Evolutionary conservation across 2,888 invertebrate species (phyloP).

Genomic region (Drosophila neoperkinsi): DNA sequence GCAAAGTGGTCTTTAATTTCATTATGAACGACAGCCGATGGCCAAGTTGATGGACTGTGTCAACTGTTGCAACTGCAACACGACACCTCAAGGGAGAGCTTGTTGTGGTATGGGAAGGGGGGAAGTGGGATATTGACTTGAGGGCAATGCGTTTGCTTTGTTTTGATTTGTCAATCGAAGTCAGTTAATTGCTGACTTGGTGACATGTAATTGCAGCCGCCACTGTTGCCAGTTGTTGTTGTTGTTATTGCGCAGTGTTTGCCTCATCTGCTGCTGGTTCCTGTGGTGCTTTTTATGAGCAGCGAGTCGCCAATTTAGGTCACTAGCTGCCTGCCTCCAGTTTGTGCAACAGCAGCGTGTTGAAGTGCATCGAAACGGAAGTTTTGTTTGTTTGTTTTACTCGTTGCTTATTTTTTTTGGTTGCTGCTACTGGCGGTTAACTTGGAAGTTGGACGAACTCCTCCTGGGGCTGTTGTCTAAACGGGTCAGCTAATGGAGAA

Average conservation of each 20-base stretch:
- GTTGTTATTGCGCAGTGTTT: neutral
- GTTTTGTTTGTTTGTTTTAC: constrained; percentile 57
- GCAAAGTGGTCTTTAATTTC: constrained; percentile 44
- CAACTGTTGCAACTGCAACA: constrained; percentile 19
- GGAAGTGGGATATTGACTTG: constrained; percentile 6
- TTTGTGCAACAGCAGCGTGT: constrained; percentile 48
- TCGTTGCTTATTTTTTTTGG: constrained; percentile 16
- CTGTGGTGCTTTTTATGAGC: constrained; percentile 61
- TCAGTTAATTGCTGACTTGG: constrained; percentile 44
- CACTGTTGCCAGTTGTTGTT: constrained; percentile 21
- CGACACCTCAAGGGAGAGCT: constrained; percentile 51
- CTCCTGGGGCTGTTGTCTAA: constrained; percentile 21
- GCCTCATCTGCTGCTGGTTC: constrained; percentile 45
- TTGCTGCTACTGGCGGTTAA: constrained; percentile 32
- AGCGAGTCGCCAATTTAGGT: constrained; percentile 62
- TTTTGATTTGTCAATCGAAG: constrained; percentile 51
- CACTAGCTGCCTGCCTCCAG: constrained; percentile 39
- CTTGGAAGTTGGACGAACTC: constrained; percentile 7
- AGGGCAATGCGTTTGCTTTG: constrained; percentile 29
- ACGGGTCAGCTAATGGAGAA: constrained; percentile 31
- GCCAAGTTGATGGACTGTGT: constrained; percentile 55
- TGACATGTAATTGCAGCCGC: constrained; percentile 39
- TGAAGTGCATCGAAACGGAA: constrained; percentile 72
- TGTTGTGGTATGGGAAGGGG: constrained; percentile 17
- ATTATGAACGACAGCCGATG: constrained; percentile 42